Base-by-base conservation (phyloP, 2,888 invertebrate species). In the Diarsia rubi region DNA sequence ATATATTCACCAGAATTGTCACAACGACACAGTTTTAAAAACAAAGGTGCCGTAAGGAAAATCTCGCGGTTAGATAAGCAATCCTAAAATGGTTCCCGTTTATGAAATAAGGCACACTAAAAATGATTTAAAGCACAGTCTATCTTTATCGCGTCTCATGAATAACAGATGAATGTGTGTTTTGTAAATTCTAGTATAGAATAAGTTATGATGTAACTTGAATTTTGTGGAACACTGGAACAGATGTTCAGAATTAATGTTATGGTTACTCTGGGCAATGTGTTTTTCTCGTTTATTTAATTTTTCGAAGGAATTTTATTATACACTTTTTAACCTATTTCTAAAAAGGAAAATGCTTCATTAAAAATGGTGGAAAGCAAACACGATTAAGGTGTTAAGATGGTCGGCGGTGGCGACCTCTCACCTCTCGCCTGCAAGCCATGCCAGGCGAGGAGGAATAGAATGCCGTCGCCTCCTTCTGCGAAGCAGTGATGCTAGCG, bases 21-120 rank as follows among this genome's bases (percentile, higher is more conserved):
- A 27, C 8, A 27, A 52, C n/a, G n/a, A 63, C 62, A 63, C 24
- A 75, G 69, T 77, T 69, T 62, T 27, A 70, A 69, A 69, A 74
- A 80, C 70, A 79, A 69, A 82, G 67, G 63, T 47, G 60, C 27
- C 47, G 64, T 69, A 72, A 74, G 68, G 71, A 79, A 81, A 84
- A 74, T 76, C 67, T 68, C 52, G 57, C 70, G 69, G 73, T 59
- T 64, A 69, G 83, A 83, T 79, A 81, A 77, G 77, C 81, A 82
- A 79, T 82, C 59, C 59, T 75, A 78, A 79, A 85, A 86, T 86
- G 84, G 84, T 75, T 73, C 68, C 64, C 78, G 79, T 84, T 85
- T 82, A 86, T 86, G 82, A 84, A 82, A 85, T 85, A 86, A 85
- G 71, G 84, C 69, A 86, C 78, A 84, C 79, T 85, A 84, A 85